Evolutionary conservation across 2,113 vertebrate genomes (phyloP).

Genomic region (Scomber japonicus): DNA sequence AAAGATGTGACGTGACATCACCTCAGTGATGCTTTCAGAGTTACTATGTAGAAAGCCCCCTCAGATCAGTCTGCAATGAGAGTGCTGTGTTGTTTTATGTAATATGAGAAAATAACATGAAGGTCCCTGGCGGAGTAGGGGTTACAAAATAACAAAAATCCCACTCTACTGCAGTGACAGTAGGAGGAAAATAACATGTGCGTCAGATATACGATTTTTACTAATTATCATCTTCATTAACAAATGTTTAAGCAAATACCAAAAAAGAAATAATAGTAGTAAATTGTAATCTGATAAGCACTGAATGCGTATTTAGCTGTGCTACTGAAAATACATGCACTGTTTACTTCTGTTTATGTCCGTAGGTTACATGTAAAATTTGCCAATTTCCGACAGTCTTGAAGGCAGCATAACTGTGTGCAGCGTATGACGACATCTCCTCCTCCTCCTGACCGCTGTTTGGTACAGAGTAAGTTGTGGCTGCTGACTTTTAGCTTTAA

Average conservation of each 20-base stretch:
- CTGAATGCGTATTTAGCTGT: too few relatives aligned
- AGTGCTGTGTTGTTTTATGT: background rate
- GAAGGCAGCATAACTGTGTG: conserved; percentile 26
- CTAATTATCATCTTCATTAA: too few relatives aligned
- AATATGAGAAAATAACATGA: background rate
- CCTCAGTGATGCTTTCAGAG: background rate
- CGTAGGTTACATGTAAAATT: background rate
- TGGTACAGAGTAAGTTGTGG: conserved; percentile 40
- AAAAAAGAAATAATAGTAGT: too few relatives aligned
- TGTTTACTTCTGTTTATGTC: too few relatives aligned
- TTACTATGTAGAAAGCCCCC: background rate
- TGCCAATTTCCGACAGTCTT: fast-evolving
- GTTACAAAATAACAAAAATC: too few relatives aligned
- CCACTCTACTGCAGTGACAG: too few relatives aligned
- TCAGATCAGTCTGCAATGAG: too few relatives aligned
- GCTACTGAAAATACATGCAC: background rate
- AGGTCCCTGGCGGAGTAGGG: too few relatives aligned
- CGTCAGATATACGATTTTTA: too few relatives aligned
- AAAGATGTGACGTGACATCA: background rate
- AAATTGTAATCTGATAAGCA: too few relatives aligned
- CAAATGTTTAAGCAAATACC: too few relatives aligned
- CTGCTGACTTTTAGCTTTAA: background rate
- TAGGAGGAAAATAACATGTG: too few relatives aligned
- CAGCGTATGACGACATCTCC: background rate
- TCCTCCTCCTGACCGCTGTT: background rate